These are phyloP conservation scores for Lapara coniferarum DNA, from an alignment of 2,888 invertebrate genomes.

Conservation along the genomic window DNA sequence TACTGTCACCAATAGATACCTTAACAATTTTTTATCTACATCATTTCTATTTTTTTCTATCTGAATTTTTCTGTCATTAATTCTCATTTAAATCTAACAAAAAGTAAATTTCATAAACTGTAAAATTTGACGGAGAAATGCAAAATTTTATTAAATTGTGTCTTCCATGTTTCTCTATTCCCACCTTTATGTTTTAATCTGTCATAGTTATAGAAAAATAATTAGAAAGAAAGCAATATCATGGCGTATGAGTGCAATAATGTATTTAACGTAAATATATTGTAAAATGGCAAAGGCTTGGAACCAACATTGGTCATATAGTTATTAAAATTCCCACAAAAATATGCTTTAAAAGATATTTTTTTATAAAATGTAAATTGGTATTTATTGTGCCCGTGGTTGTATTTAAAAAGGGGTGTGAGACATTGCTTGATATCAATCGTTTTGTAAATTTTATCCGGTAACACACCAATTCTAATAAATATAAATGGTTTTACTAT, in stretches of 20 bases:
- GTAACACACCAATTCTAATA: not conserved
- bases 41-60: no score
- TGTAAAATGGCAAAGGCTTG: not conserved
- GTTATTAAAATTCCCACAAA: not conserved
- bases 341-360: constrained; percentile 2
- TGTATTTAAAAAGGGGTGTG: not conserved
- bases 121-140: no score
- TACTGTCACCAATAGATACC: no score
- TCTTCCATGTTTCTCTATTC: not conserved
- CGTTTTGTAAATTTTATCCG: not conserved
- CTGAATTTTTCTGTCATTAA: no score
- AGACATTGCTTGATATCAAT: not conserved
- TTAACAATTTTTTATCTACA: no score
- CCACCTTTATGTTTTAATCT: not conserved
- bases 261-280: not conserved
- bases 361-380: not conserved
- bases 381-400: not conserved
- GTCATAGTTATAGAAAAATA: not conserved
- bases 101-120: no score
- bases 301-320: not conserved
- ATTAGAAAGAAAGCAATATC: not conserved
- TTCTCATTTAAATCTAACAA: no score
- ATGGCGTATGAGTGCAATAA: not conserved
- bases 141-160: no score
- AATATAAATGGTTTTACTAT: not conserved